Evolutionary conservation across 2,113 vertebrate species (phyloP), one percentile per base, ranked within the genome.

Genomic region (Malurus alboscapulatus): DNA sequence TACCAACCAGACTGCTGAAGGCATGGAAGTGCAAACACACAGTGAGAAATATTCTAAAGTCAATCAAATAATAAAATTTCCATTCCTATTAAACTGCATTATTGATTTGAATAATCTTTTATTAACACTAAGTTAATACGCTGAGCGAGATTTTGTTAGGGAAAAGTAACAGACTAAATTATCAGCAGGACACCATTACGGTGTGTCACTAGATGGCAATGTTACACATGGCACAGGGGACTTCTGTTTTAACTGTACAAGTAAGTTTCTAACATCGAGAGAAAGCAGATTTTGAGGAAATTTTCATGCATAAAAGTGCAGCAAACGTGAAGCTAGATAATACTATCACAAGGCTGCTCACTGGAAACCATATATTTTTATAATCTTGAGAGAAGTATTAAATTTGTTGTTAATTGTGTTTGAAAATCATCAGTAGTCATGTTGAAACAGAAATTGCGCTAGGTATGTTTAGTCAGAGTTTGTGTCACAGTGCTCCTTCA

Each of bases 121-220:
- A 30, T 78, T 78, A 84, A 58, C 24, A 11, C 20, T 62, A 26
- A 66, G 36, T 19, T 67, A 76, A 83, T 45, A 69, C 3, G 22
- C 24, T 29, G 30, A 87, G 18, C 30, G 42, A 58, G n/a, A 65
- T 73, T 84, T 85, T 2, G 1, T 57, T 76, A 65, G 15, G 0
- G 14, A 54, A 72, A 80, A 36, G 9, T 30, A 14, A 25, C 6
- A 34, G 32, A 29, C 12, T 36, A 25, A 24, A 25, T 85, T 42
- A 17, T 53, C 34, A 32, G 47, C 53, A 84, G 61, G 55, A 30
- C 30, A 6, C 3, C 14, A 7, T n/a, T 29, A 17, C 22, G 55
- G 19, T 25, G 2, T 7, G 51, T 71, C 96, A 55, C 84, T 92
- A 96, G 96, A 80, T 96, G 96, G 96, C 95, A 92, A 21, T 92